phyloP scores from a whole-genome alignment of 2,888 invertebrate genomes.

The Drosophila pegasa region DNA sequence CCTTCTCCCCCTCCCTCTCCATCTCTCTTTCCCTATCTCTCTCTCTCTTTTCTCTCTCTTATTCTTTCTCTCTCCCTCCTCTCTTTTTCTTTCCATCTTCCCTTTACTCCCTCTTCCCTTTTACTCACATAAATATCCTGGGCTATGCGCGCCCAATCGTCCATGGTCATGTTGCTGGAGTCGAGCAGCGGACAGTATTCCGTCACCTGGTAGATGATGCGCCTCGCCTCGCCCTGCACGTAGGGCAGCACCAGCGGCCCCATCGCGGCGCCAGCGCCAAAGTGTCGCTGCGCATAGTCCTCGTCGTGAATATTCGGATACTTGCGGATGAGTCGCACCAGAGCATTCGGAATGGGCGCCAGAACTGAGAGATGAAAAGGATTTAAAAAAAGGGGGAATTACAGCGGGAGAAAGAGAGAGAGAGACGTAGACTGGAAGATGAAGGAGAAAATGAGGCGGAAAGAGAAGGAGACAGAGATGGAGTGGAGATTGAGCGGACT shows the following conservation, averaged over 20 bases:
- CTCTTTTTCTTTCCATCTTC: background rate
- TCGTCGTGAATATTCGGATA: slow-evolving; percentile 95
- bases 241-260: slow-evolving; percentile 88
- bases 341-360: slow-evolving; percentile 84
- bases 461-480: too few species aligned
- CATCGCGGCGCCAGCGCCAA: slow-evolving; percentile 85
- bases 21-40: background rate
- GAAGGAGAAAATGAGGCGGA: too few species aligned
- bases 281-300: slow-evolving; percentile 87
- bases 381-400: background rate
- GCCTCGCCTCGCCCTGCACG: slow-evolving; percentile 85
- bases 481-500: too few species aligned
- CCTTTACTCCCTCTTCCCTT: background rate
- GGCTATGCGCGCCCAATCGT: slow-evolving; percentile 96
- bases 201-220: slow-evolving; percentile 90
- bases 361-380: slow-evolving; percentile 87
- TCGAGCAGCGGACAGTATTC: slow-evolving; percentile 96
- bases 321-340: slow-evolving; percentile 85
- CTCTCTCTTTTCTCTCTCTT: too few species aligned
- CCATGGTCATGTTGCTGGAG: slow-evolving; percentile 96
- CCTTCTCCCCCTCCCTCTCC: too few species aligned
- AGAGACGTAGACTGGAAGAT: background rate
- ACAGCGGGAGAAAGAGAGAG: background rate
- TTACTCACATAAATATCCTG: slow-evolving; percentile 92
- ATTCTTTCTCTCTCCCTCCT: background rate